Base-by-base conservation (phyloP, 2,888 invertebrate species). In the Venusia cambrica region DNA sequence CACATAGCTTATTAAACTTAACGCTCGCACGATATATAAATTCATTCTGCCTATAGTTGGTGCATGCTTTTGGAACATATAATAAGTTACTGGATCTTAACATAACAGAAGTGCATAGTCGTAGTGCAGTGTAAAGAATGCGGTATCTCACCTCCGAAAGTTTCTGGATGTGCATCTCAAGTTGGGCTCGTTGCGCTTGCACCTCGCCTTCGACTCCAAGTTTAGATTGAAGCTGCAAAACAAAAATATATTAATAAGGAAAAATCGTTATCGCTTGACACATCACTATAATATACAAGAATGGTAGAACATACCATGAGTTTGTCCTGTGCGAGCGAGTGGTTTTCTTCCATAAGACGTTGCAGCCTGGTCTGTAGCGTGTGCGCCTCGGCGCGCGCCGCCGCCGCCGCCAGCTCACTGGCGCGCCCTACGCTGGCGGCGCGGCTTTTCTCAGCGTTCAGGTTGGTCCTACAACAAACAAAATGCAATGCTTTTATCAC, bases 401-500 rank as follows among this genome's bases (percentile, higher is more conserved):
- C 80, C 43, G 92, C 92, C 48, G 92, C 36, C 64, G 41, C 80
- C 52, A 89, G 45, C 33, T 63, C 88, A 63, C 30, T 92, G 6
- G 89, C 84, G 20, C 88, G 84, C 50, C 88, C 64, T 18, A 40
- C 80, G 45, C 91, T 91, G 49, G 91, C 89, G 18, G 88, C 79
- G 36, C 91, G 89, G 0, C 89, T 76, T n/a, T 91, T 89, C 66
- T 95, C 94, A 1, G 89, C 75, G 54, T 90, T 91, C 58, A 94
- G 76, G 48, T 92, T 92, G 14, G 88, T 73, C 45, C 85, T 85
- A 48, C 13, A 9, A 5, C 2, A 5, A n/a, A 15, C n/a, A n/a
- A n/a, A n/a, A n/a, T n/a, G n/a, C n/a, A n/a, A n/a, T n/a, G n/a
- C n/a, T n/a, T n/a, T n/a, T n/a, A n/a, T n/a, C n/a, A n/a, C n/a